A percentile compares a stretch with the other conserved stretches of the same genome.
phyloP scores from a whole-genome alignment of 2,797 vertebrate genomes.

The Numenius phaeopus region DNA sequence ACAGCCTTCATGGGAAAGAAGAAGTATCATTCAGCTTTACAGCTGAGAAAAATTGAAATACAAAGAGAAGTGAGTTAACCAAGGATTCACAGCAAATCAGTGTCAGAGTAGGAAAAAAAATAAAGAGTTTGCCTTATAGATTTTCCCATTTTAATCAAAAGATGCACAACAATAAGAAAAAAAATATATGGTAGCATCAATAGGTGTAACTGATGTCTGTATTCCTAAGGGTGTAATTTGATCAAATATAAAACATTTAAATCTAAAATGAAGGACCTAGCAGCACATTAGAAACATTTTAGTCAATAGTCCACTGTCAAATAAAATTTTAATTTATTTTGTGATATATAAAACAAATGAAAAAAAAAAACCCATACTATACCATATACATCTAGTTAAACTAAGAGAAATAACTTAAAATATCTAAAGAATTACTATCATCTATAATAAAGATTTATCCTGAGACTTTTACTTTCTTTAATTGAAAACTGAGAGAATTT shows the following conservation, averaged over 20 bases:
- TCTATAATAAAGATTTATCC: not conserved
- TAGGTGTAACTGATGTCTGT: not conserved
- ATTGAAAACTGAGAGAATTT: not conserved
- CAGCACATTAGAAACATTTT: not conserved
- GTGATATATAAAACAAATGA: not conserved
- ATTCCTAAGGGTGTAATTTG: not conserved
- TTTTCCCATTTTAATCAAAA: not conserved
- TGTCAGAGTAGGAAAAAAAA: not conserved
- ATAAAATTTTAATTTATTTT: not conserved
- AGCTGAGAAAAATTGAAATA: not conserved
- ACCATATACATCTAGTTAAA: not conserved
- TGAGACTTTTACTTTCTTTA: not conserved
- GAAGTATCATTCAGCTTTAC: not conserved
- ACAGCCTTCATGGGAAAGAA: not conserved
- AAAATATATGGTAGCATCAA: not conserved
- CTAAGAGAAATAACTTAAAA: not conserved
- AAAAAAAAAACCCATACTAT: not conserved
- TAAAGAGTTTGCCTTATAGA: not conserved
- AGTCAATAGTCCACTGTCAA: not conserved
- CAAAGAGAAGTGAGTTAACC: not conserved
- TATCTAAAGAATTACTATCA: not conserved
- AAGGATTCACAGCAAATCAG: not conserved
- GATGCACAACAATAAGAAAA: not conserved
- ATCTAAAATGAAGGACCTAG: not conserved
- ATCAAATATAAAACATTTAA: not conserved